Evolutionary conservation across 1,140 invertebrate genomes (phyloP), one percentile per base, ranked within the genome.

Genomic region (Anoplophora glabripennis): DNA sequence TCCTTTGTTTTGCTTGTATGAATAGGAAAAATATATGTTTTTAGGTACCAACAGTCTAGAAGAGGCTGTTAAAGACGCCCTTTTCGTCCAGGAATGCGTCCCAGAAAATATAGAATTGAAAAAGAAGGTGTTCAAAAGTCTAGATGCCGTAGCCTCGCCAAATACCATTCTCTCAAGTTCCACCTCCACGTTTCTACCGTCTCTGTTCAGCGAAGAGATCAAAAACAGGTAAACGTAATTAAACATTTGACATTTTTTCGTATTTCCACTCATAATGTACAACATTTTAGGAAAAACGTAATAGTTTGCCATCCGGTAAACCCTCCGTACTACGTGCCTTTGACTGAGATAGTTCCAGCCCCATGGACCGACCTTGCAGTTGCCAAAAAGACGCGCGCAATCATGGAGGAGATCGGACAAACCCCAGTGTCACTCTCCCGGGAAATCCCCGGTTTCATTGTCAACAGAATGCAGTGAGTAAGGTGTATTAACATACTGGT

Each of bases 271-370:
- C 21, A 28, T 28, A 2, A 5, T n/a, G 5, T n/a, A 21, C n/a
- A 0, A 18, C 9, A 18, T 65, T 66, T 38, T 41, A 72, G 72
- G 41, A 58, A 72, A 59, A 74, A 75, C 53, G 63, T 73, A 4
- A 65, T 76, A 42, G 87, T 96, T 36, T 90, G 92, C 7, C 95
- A 98, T 79, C 95, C 95, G 33, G 93, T 97, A 0, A 98, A 98
- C 78, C 96, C 96, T 42, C 95, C 95, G 0, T 97, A 98, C 72
- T 98, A 94, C 74, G 88, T 96, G 7, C 94, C 93, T 0, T 77
- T 98, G 33, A 92, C 97, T 1, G 96, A 98, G 80, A 82, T 98
- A 36, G 91, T 98, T 1, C 95, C 95, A 1, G 90, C 93, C 0
- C 90, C 93, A 4, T 96, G 91, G 91, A 93, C 90, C 0, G 82